Base-by-base conservation (phyloP, 2,888 invertebrate genomes). In the Buathra laborator region DNA sequence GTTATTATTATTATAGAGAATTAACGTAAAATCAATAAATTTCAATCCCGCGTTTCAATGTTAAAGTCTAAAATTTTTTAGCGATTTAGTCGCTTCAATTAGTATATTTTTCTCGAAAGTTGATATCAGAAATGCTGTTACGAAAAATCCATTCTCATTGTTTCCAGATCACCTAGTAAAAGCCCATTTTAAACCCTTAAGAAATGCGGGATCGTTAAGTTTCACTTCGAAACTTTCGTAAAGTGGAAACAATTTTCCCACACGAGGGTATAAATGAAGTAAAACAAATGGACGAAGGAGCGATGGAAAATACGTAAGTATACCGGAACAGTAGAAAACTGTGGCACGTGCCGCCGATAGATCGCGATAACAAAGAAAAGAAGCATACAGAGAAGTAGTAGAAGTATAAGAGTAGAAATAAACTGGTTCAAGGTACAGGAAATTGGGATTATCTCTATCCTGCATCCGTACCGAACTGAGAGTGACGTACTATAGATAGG, bases 361-460 rank as follows among this genome's bases (percentile, higher is more conserved):
- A 43, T 32, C 16, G 19, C 14, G 10, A 67, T 19, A 48, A 64
- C 29, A 72, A 56, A 24, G 44, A 37, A 37, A 10, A 44, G n/a
- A 44, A 14, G 43, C 14, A 14, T 3, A 29, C 5, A 53, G 62
- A 29, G 64, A 37, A 43, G 66, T 6, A 16, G 51, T 37, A 14
- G 37, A 56, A 71, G 19, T 14, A 43, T 44, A 19, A 46, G 37
- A 32, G 24, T 59, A 59, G 46, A 32, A 37, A 37, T 59, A 68
- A 75, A 68, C 62, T 66, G 37, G 29, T 72, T 83, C 59, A 74
- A 78, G 72, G 48, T 83, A 66, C 51, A 32, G 46, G 19, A 32
- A 82, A 82, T 64, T 76, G 53, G 48, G 19, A 75, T 79, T 70
- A 64, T 24, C 53, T 59, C 43, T 83, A 19, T 71, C 56, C 24